phyloP scores from a whole-genome alignment of 2,113 vertebrate species.

The Periophthalmodon schlosseri region DNA sequence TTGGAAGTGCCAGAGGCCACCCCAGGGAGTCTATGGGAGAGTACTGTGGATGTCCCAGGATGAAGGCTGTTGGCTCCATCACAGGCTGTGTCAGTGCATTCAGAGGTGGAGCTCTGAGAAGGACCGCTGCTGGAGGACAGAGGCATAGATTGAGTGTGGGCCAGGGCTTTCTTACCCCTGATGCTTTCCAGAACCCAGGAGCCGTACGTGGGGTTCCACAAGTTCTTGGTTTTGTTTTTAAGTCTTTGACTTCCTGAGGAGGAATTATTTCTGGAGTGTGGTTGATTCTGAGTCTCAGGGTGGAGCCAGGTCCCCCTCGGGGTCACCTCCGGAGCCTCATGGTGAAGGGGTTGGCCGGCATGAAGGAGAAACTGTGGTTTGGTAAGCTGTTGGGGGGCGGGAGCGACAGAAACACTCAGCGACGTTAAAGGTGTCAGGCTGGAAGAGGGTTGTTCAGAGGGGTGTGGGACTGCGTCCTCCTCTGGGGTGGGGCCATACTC shows the following conservation, averaged over 20 bases:
- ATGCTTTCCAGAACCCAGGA: conserved; percentile 87
- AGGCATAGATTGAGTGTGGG: conserved; percentile 78
- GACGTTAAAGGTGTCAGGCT: conserved; percentile 75
- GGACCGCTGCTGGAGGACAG: conserved; percentile 54
- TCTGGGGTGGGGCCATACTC: conserved; percentile 81
- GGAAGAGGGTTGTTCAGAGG: conserved; percentile 71
- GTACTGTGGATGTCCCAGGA: conserved; percentile 65
- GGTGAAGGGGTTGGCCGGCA: conserved; percentile 65
- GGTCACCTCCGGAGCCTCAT: conserved; percentile 72
- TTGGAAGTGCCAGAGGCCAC: conserved; percentile 42
- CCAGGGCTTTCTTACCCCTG: conserved; percentile 69
- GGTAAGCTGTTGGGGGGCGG: conserved; percentile 58
- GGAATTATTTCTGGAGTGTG: conserved; percentile 75
- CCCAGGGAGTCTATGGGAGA: conserved; percentile 46
- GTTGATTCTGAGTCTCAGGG: conserved; percentile 54
- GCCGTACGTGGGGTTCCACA: conserved; percentile 92
- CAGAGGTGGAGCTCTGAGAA: conserved; percentile 47
- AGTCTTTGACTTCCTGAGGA: conserved; percentile 78
- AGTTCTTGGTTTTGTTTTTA: conserved; percentile 90
- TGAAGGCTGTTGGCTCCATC: conserved; percentile 65
- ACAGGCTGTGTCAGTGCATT: conserved; percentile 73
- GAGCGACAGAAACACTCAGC: conserved; percentile 24
- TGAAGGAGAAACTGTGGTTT: conserved; percentile 70
- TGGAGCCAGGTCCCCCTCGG: conserved; percentile 65
- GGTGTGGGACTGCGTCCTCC: conserved; percentile 79